phyloP scores from a whole-genome alignment of 2,113 vertebrate genomes.

The Perognathus longimembris region DNA sequence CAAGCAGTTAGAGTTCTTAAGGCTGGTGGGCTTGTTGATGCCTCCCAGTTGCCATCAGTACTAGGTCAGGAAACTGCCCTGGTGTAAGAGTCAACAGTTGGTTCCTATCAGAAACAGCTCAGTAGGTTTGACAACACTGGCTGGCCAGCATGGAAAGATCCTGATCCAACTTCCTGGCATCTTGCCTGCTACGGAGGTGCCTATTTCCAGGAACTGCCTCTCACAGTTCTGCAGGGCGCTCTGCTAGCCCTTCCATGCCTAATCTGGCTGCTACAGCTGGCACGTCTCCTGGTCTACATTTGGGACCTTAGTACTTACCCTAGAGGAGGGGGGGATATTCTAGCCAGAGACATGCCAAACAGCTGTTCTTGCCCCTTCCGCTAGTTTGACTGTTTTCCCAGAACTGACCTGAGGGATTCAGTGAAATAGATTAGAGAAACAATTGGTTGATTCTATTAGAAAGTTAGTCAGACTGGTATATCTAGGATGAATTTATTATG shows the following conservation, averaged over 20 bases:
- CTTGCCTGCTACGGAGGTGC: neutral
- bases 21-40: neutral
- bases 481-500: neutral
- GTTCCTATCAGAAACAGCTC: neutral
- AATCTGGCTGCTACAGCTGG: constrained; percentile 38
- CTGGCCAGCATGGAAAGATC: neutral
- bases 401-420: constrained; percentile 36
- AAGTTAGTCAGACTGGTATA: neutral
- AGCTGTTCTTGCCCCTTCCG: constrained; percentile 38
- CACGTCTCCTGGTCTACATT: neutral
- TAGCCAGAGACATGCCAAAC: constrained; percentile 48
- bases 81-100: neutral
- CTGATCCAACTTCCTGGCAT: neutral
- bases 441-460: constrained; percentile 31
- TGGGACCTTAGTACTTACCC: neutral
- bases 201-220: constrained; percentile 40
- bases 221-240: neutral
- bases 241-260: neutral
- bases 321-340: neutral
- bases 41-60: neutral
- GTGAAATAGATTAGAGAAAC: constrained; percentile 35
- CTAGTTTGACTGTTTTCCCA: constrained; percentile 38
- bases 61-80: constrained; percentile 20
- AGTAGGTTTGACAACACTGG: neutral
- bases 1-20: neutral